Percentiles rank a stretch among this genome's conserved stretches.
These are phyloP conservation scores for Tethya wilhelma DNA, from an alignment of 37 sponge, comb jelly and placozoan genomes.

Conservation along the genomic window DNA sequence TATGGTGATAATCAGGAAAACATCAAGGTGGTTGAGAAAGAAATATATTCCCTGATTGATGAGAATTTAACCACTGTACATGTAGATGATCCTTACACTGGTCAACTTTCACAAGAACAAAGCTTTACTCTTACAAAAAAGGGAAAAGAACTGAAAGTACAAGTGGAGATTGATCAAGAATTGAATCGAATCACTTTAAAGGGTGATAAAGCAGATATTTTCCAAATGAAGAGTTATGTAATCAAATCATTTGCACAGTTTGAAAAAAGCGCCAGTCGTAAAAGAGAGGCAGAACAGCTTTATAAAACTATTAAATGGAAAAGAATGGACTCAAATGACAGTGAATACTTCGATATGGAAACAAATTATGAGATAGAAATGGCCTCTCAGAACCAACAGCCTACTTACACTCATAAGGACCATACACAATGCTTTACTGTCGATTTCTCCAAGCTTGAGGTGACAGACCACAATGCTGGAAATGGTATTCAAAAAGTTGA, in stretches of 20 bases:
- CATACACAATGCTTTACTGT: conserved; percentile 12
- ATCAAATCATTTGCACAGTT: conserved; percentile 1
- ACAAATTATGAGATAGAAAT: conserved; percentile 48
- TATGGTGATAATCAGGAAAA: conserved; percentile 25
- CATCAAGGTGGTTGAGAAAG: conserved; percentile 22
- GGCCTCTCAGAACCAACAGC: conserved; percentile 24
- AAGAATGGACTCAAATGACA: conserved; percentile 10
- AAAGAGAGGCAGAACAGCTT: conserved; percentile 34
- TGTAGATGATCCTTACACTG: conserved; percentile 29
- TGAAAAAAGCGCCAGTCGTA: not conserved
- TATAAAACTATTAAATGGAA: conserved; percentile 42
- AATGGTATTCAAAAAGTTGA: conserved; percentile 4
- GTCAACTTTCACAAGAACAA: not conserved
- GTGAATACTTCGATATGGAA: conserved; percentile 18
- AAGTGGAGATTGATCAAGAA: conserved; percentile 37
- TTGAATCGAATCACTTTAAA: conserved; percentile 14
- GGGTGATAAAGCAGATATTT: conserved; percentile 16
- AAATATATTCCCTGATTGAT: conserved; percentile 4
- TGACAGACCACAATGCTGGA: conserved; percentile 1
- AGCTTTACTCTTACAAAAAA: not conserved
- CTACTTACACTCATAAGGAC: not conserved
- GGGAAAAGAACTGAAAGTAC: conserved; percentile 8
- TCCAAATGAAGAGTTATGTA: conserved; percentile 18
- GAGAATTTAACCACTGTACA: conserved; percentile 10
- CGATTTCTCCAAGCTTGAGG: conserved; percentile 26